phyloP scores from a whole-genome alignment of 2,797 vertebrate genomes.

The Paratrypauchen microcephalus region DNA sequence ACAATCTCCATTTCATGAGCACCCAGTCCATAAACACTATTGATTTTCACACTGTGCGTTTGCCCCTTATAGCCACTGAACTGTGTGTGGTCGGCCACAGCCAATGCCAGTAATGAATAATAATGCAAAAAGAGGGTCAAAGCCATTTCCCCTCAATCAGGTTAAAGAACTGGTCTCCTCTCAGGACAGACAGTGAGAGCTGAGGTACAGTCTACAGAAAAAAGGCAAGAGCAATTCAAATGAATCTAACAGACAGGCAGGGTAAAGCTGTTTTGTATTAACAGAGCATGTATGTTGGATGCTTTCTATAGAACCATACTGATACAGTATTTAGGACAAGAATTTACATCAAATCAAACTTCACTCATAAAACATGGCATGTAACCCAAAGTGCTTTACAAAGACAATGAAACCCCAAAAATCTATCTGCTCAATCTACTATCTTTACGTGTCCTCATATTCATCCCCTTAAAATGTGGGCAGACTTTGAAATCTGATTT shows the following conservation, averaged over 20 bases:
- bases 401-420: too few relatives aligned
- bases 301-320: background rate
- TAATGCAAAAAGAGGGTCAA: constrained; percentile 39
- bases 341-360: too few relatives aligned
- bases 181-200: constrained; percentile 8
- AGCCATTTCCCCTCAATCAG: constrained; percentile 28
- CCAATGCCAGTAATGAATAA: constrained; percentile 64
- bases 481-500: too few relatives aligned
- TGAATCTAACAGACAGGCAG: background rate
- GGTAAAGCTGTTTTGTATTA: background rate
- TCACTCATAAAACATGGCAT: too few relatives aligned
- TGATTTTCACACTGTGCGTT: constrained; percentile 69
- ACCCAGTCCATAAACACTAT: constrained; percentile 73
- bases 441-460: too few relatives aligned
- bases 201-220: constrained; percentile 11
- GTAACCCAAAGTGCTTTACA: too few relatives aligned
- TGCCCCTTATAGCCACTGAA: constrained; percentile 55
- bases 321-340: background rate
- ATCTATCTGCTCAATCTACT: too few relatives aligned
- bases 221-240: background rate
- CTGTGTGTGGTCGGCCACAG: constrained; percentile 48
- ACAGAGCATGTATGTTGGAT: background rate
- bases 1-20: constrained; percentile 73
- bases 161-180: constrained; percentile 15
- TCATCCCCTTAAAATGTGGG: too few relatives aligned